Evolutionary conservation across 2,113 vertebrate genomes (phyloP), one percentile per base, ranked within the genome.

Genomic region (Colistium nudipinnis): DNA sequence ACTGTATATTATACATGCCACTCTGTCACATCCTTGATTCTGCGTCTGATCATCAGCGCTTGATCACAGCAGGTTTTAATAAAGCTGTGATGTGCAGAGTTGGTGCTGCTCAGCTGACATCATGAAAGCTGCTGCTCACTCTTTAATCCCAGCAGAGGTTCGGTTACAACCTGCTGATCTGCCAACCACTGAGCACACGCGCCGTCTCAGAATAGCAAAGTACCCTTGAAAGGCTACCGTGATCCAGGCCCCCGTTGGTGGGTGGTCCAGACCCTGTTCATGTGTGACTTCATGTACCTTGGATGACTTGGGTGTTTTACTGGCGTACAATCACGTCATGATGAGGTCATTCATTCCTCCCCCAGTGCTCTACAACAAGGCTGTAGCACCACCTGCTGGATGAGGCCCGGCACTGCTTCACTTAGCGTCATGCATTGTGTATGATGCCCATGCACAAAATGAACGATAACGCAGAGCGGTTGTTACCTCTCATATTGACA

Each of bases 301-400:
- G 75, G 31, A 72, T 62, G 78, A 74, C 71, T 75, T 13, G 30
- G 54, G 44, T n/a, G 12, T 43, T 78, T 70, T 77, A 62, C 53
- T 63, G 70, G 51, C 60, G 51, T 33, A 56, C 45, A 39, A 44
- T 61, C 38, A 43, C 6, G 10, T 66, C 57, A 78, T 17, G 20
- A 11, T 74, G 71, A 73, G 60, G 36, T 66, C 83, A 81, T 11
- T 4, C 30, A 20, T 14, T 10, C 16, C 11, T 19, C 25, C 2
- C 10, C 2, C 10, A 11, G 57, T 33, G 53, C 47, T 80, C 38
- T 78, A 9, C 6, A 6, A 36, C 7, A n/a, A 55, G 24, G 30
- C 57, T 55, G 66, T 52, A 71, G 1, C 48, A 33, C 78, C 72
- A 79, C 35, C 86, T 82, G 6, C 56, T 86, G 87, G 73, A n/a